Conservation (phyloP, 2,113 vertebrate genomes). For the Oreamnos americanus region DNA sequence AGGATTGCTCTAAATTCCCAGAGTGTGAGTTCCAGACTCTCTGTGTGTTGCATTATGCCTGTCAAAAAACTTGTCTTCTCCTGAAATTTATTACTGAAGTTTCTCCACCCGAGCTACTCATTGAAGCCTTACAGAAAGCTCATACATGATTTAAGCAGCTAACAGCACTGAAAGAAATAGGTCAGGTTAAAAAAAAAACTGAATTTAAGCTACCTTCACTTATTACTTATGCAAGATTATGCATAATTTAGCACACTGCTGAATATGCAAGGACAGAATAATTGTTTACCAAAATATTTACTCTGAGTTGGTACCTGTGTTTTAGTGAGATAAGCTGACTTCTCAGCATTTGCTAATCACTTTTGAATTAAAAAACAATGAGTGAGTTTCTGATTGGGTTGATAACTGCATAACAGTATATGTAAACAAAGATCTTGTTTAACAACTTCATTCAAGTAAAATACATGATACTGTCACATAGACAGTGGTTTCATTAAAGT, state of each 20-base stretch:
- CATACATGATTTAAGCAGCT: slow-evolving; percentile 92
- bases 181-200: slow-evolving; percentile 85
- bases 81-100: slow-evolving; percentile 89
- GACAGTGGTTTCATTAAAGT: slow-evolving; percentile 63
- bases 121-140: slow-evolving; percentile 90
- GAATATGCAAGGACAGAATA: slow-evolving; percentile 90
- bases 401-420: slow-evolving; percentile 83
- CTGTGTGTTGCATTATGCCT: slow-evolving; percentile 87
- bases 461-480: slow-evolving; percentile 67
- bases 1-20: slow-evolving; percentile 89
- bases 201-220: slow-evolving; percentile 90
- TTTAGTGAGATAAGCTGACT: slow-evolving; percentile 88
- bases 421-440: slow-evolving; percentile 83
- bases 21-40: slow-evolving; percentile 87
- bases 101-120: slow-evolving; percentile 87
- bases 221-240: slow-evolving; percentile 93
- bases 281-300: slow-evolving; percentile 94
- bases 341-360: slow-evolving; percentile 86
- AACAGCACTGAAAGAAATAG: slow-evolving; percentile 92
- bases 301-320: slow-evolving; percentile 87
- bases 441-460: slow-evolving; percentile 80
- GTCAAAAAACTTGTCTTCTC: slow-evolving; percentile 90
- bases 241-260: slow-evolving; percentile 92
- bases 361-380: slow-evolving; percentile 86
- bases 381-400: slow-evolving; percentile 85